These are phyloP conservation scores for Mya arenaria DNA, from an alignment of 1,140 invertebrate genomes.

Conservation along the genomic window DNA sequence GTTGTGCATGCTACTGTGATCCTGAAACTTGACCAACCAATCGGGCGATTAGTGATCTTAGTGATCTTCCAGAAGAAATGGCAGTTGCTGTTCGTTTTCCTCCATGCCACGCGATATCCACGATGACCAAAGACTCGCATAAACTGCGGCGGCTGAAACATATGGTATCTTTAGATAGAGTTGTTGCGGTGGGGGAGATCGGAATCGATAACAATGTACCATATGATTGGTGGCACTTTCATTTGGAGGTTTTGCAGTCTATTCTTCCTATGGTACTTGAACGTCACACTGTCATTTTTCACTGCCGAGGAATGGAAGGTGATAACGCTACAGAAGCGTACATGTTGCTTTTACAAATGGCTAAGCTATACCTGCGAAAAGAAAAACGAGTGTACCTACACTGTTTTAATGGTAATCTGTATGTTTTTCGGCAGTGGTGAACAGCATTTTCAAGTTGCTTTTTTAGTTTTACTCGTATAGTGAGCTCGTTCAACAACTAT, in stretches of 20 bases:
- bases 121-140: background rate
- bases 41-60: background rate
- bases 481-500: background rate
- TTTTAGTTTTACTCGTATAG: background rate
- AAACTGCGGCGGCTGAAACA: background rate
- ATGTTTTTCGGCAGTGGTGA: no score
- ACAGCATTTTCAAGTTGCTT: no score
- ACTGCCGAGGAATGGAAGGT: background rate
- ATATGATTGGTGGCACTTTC: background rate
- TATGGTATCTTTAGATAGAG: background rate
- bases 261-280: background rate
- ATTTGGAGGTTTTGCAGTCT: background rate
- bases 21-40: conserved; percentile 7
- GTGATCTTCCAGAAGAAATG: background rate
- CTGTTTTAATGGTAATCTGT: background rate
- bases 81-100: background rate
- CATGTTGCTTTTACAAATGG: background rate
- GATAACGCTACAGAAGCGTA: background rate
- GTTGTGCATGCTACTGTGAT: background rate
- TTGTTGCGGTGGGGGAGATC: background rate
- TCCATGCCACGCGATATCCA: background rate
- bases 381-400: background rate
- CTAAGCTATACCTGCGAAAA: background rate
- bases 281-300: background rate
- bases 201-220: background rate